Percentiles rank a stretch among this genome's conserved stretches.
Evolutionary conservation across 1,140 invertebrate genomes (phyloP).

Genomic region (Saccostrea echinata): DNA sequence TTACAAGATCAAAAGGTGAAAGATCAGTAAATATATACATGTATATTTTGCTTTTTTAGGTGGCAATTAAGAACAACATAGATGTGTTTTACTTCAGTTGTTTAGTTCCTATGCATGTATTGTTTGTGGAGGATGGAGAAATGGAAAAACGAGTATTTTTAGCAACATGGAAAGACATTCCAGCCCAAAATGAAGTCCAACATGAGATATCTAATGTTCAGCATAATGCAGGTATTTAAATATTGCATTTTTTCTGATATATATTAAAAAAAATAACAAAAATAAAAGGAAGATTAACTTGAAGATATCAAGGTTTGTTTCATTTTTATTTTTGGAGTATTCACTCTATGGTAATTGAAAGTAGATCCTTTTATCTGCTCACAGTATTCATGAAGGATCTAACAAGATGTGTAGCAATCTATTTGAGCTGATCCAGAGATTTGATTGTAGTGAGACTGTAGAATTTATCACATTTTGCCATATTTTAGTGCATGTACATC

Average conservation of each 20-base stretch:
- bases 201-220: conserved; percentile 85
- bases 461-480: background rate
- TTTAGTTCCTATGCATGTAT: conserved; percentile 94
- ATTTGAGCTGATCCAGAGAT: background rate
- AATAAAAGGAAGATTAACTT: too few species aligned
- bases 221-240: conserved; percentile 83
- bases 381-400: background rate
- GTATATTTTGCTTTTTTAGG: conserved; percentile 83
- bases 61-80: conserved; percentile 99
- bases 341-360: too few species aligned
- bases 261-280: too few species aligned
- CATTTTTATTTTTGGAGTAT: too few species aligned
- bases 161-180: conserved; percentile 99
- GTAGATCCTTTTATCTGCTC: too few species aligned
- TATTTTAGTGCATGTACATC: too few species aligned
- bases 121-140: conserved; percentile 97
- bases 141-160: conserved; percentile 99
- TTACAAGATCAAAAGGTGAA: too few species aligned
- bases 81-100: conserved; percentile 99
- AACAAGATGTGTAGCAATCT: background rate
- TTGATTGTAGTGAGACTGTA: background rate
- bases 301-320: background rate
- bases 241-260: too few species aligned
- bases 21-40: too few species aligned
- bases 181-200: conserved; percentile 98